phyloP scores from a whole-genome alignment of 2,888 invertebrate species.

The Theretra japonica region DNA sequence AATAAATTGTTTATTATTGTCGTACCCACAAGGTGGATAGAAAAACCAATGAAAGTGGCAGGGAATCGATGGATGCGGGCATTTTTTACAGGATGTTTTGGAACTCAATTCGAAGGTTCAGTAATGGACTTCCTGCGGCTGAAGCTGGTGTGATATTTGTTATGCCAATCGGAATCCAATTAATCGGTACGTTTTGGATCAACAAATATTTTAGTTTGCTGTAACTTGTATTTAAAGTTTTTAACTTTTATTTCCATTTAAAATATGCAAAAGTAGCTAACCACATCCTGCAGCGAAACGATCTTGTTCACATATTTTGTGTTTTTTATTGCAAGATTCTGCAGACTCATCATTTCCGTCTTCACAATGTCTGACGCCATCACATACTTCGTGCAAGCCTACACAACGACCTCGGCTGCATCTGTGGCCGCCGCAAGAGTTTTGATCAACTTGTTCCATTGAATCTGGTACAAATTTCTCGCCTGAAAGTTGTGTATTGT shows the following conservation, averaged over 20 bases:
- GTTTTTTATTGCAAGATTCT: conserved; percentile 72
- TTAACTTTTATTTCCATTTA: not conserved
- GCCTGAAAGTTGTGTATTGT: conserved; percentile 35
- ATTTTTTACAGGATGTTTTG: too few species aligned
- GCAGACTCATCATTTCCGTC: conserved; percentile 88
- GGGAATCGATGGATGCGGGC: too few species aligned
- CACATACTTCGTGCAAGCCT: conserved; percentile 84
- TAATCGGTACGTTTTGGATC: too few species aligned
- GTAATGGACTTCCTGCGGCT: too few species aligned
- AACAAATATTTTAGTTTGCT: too few species aligned
- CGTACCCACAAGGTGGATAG: too few species aligned
- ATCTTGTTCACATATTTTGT: conserved; percentile 55
- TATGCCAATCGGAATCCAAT: too few species aligned
- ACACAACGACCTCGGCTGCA: conserved; percentile 90
- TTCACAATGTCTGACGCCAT: conserved; percentile 88
- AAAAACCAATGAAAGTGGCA: too few species aligned
- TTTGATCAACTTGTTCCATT: conserved; percentile 38
- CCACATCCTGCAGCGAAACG: conserved; percentile 71
- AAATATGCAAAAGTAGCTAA: conserved; percentile 43
- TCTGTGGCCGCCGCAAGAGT: conserved; percentile 85
- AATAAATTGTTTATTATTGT: too few species aligned
- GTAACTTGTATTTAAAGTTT: too few species aligned
- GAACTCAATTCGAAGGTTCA: too few species aligned
- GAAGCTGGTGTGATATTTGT: too few species aligned
- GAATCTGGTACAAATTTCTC: conserved; percentile 39